Base-by-base conservation (phyloP, 2,113 vertebrate genomes). In the Chunga burmeisteri region DNA sequence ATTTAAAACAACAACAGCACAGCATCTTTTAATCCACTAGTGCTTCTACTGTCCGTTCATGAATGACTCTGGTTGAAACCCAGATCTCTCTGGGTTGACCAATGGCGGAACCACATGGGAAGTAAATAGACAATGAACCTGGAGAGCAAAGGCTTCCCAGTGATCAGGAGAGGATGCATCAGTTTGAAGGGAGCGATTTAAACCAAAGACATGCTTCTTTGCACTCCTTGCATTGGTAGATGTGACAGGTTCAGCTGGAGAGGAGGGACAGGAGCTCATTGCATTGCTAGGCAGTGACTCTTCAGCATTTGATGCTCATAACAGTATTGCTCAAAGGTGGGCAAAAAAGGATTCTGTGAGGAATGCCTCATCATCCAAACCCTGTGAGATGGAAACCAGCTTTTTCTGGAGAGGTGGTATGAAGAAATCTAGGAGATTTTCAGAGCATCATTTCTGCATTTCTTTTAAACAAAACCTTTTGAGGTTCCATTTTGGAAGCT, bases 1-100 rank as follows among this genome's bases (percentile, higher is more conserved):
- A 85, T 88, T 88, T 93, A 47, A 90, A 93, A 85, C 71, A 81
- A 90, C 74, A 71, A 38, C 55, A 92, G 59, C 11, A 7, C 1
- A 6, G 16, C 46, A 73, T 70, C 72, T 88, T 95, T 88, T 73
- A 81, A 93, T 59, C 59, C 66, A 52, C 30, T 26, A 58, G 36
- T 3, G 6, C 36, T 91, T 93, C 38, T 72, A 53, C 61, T 71
- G 68, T 71, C 73, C 42, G 63, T 80, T 93, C 81, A 67, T 85
- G 73, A 93, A 94, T n/a, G 42, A 84, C 93, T 94, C 77, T 75
- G 26, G 62, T 59, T 94, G 56, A 92, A 84, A 68, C 34, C 88
- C 40, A 66, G 23, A 86, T 68, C 75, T 82, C 49, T 62, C 40
- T 42, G 58, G 34, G 32, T 34, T 84, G 66, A 82, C 42, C 3